Evolutionary conservation across 1,140 invertebrate species (phyloP).

Genomic region (Camponotus floridanus): DNA sequence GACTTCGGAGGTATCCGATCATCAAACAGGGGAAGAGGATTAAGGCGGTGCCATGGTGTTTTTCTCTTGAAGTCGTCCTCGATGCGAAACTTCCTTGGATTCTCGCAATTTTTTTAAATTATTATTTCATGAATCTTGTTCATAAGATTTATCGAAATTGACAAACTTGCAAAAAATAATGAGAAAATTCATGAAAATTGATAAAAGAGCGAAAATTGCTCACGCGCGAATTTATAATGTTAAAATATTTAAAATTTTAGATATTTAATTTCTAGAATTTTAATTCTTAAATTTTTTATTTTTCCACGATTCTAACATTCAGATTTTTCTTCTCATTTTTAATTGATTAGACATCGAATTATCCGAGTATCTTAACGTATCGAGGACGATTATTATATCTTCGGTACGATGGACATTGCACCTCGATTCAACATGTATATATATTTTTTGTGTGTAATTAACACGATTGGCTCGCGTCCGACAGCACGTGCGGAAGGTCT

Average conservation of each 20-base stretch:
- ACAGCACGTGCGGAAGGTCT: constrained; percentile 61
- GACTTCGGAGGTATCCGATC: constrained; percentile 91
- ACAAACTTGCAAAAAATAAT: not conserved
- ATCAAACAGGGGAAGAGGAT: constrained; percentile 32
- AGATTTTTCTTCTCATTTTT: not conserved
- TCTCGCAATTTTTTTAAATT: not conserved
- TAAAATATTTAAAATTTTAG: not conserved
- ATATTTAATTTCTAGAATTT: not conserved
- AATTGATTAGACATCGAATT: not conserved
- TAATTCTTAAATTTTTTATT: not conserved
- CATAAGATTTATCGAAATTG: not conserved
- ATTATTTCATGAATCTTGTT: not conserved
- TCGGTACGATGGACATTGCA: constrained; percentile 65
- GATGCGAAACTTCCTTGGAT: not conserved
- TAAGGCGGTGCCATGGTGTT: constrained; percentile 51
- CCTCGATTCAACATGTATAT: constrained; percentile 63
- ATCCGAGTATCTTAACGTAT: constrained; percentile 11
- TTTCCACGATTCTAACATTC: not conserved
- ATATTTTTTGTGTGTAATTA: constrained; percentile 67
- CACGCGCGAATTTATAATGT: too few relatives aligned
- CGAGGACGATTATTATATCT: constrained; percentile 36
- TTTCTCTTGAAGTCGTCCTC: constrained; percentile 24
- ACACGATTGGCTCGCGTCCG: constrained; percentile 52
- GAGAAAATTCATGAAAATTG: not conserved
- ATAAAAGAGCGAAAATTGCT: not conserved